Evolutionary conservation across 2,797 vertebrate species (phyloP), one percentile per base, ranked within the genome.

Genomic region (Alauda arvensis): DNA sequence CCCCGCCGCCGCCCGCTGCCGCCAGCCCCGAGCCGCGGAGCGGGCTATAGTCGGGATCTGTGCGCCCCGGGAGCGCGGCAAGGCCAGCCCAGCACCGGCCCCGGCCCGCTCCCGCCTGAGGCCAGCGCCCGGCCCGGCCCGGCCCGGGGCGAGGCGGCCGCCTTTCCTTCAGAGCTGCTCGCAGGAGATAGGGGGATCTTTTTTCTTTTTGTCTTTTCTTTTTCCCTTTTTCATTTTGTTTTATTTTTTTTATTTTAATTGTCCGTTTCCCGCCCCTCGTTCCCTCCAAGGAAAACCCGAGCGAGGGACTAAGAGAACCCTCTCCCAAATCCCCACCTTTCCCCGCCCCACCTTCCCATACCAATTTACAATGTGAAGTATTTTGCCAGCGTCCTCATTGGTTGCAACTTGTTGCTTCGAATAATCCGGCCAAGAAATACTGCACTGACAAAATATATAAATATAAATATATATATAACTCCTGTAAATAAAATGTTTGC

Each of bases 401-500:
- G 60, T 80, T 87, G 72, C 81, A 81, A 83, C 46, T 20, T 63
- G 77, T 95, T 89, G 68, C 97, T 97, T 98, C 97, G 95, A 97
- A 67, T 92, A 94, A 93, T 92, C 89, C 37, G 92, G 91, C 90
- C 93, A 63, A 91, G 78, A 93, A 87, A 60, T 57, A 91, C 97
- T 98, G 98, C 98, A 98, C 98, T 98, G 97, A 98, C 55, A 84
- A 85, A 78, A 71, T 76, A 89, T 90, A 81, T 55, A 91, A 66
- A 88, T 77, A 92, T 93, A 94, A 85, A 87, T 40, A 49, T 91
- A 79, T 89, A 76, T 84, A 79, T 12, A 69, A 61, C 11, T 87
- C 82, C 93, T 99, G 98, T 99, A 99, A 99, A 99, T 99, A 99
- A 99, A 99, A 98, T 94, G 96, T 98, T 98, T 98, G 97, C 96